Percentiles rank a stretch among this genome's conserved stretches.
phyloP scores from a whole-genome alignment of 2,888 invertebrate genomes.

The Ellobium chinense region DNA sequence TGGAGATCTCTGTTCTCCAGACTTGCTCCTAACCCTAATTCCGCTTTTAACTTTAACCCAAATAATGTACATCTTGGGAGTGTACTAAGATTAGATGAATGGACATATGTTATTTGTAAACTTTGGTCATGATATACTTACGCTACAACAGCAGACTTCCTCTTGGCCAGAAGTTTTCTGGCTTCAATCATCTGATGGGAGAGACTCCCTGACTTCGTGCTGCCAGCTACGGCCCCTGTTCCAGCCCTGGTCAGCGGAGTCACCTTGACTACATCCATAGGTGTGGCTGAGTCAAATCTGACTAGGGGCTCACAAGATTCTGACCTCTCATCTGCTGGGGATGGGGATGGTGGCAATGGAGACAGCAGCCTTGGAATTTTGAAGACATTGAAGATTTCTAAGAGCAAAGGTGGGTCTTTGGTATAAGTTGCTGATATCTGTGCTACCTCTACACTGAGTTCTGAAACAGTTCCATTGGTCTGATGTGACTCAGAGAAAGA shows the following conservation, averaged over 20 bases:
- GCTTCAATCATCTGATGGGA: constrained; percentile 32
- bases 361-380: constrained; percentile 4
- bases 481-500: neutral
- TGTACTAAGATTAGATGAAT: too few species aligned
- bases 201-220: neutral
- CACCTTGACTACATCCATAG: neutral
- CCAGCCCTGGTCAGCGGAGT: neutral
- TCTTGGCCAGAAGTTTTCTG: constrained; percentile 20
- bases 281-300: constrained; percentile 4
- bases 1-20: too few species aligned
- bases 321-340: neutral
- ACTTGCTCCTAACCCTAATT: too few species aligned
- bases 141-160: neutral
- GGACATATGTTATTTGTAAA: too few species aligned
- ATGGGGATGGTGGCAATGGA: constrained; percentile 26
- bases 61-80: too few species aligned
- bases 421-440: neutral
- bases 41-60: too few species aligned
- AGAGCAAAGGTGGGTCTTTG: neutral
- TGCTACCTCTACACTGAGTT: too few species aligned
- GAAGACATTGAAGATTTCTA: constrained; percentile 32
- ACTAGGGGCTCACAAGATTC: neutral
- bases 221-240: neutral
- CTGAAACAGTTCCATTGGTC: too few species aligned
- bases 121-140: constrained; percentile 16